A percentile compares a stretch with the other conserved stretches of the same genome.
Conservation (phyloP, 1,140 invertebrate species). For the Euglossa dilemma region DNA sequence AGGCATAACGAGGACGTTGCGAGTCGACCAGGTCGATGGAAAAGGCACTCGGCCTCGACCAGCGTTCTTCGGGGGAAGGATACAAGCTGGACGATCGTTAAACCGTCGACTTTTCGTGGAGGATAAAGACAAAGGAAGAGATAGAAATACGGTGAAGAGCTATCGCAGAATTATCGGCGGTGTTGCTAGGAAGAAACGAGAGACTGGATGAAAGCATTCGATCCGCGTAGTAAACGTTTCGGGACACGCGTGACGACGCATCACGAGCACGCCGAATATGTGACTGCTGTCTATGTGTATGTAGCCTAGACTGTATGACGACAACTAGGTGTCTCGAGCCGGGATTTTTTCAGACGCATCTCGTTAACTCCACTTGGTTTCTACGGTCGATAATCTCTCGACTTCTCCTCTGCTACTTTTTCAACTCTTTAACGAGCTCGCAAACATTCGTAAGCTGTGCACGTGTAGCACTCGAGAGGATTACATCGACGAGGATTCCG, state of each 20-base stretch:
- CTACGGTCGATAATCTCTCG: constrained; percentile 49
- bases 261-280: neutral
- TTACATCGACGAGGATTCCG: too few species aligned
- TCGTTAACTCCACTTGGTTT: constrained; percentile 17
- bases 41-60: too few species aligned
- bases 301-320: constrained; percentile 19
- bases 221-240: neutral
- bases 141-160: neutral
- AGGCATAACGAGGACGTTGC: too few species aligned
- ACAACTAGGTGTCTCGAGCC: constrained; percentile 20
- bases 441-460: neutral
- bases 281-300: neutral
- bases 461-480: neutral
- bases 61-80: neutral
- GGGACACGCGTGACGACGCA: neutral
- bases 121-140: neutral
- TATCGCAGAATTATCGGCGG: neutral
- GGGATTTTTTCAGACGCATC: constrained; percentile 41
- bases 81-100: neutral
- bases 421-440: constrained; percentile 6
- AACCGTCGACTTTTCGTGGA: neutral
- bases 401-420: constrained; percentile 8
- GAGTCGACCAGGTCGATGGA: neutral
- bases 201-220: neutral
- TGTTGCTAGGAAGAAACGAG: neutral